Evolutionary conservation across 1,140 invertebrate species (phyloP).

Genomic region (Calephelis virginiensis): DNA sequence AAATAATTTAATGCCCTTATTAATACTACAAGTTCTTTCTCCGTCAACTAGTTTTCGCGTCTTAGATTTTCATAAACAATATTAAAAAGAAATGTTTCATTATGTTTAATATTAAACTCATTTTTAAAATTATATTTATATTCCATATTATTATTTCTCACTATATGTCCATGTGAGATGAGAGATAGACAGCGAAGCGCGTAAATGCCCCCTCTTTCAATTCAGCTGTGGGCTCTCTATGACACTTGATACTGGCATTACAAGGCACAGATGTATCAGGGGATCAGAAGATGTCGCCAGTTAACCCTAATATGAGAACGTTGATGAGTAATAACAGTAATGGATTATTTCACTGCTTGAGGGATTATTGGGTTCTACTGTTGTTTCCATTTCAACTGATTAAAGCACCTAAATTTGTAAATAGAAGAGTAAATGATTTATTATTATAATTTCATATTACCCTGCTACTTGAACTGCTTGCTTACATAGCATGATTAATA

Average conservation of each 20-base stretch:
- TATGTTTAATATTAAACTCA: too few relatives aligned
- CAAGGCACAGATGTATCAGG: slow-evolving; percentile 47
- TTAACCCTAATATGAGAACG: slow-evolving; percentile 63
- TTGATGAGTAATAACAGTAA: slow-evolving; percentile 65
- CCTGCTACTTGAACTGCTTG: too few relatives aligned
- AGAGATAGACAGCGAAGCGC: slow-evolving; percentile 22
- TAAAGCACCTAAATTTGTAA: not conserved
- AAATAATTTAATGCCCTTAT: too few relatives aligned
- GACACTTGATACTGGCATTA: slow-evolving; percentile 60
- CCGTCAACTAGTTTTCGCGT: too few relatives aligned
- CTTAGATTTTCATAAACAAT: too few relatives aligned
- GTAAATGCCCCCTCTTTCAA: slow-evolving; percentile 33
- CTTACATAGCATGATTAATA: too few relatives aligned
- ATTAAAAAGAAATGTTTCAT: too few relatives aligned
- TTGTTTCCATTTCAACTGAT: slow-evolving; percentile 26
- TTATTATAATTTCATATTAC: too few relatives aligned
- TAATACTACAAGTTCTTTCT: too few relatives aligned
- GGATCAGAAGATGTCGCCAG: slow-evolving; percentile 54
- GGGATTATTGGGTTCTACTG: slow-evolving; percentile 31
- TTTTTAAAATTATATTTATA: too few relatives aligned
- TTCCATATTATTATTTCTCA: not conserved
- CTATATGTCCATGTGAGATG: not conserved
- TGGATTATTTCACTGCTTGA: slow-evolving; percentile 55
- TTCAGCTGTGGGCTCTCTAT: slow-evolving; percentile 47
- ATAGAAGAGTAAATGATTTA: not conserved